Conservation (phyloP, 2,888 invertebrate genomes). For the Lepidonotus clava region DNA sequence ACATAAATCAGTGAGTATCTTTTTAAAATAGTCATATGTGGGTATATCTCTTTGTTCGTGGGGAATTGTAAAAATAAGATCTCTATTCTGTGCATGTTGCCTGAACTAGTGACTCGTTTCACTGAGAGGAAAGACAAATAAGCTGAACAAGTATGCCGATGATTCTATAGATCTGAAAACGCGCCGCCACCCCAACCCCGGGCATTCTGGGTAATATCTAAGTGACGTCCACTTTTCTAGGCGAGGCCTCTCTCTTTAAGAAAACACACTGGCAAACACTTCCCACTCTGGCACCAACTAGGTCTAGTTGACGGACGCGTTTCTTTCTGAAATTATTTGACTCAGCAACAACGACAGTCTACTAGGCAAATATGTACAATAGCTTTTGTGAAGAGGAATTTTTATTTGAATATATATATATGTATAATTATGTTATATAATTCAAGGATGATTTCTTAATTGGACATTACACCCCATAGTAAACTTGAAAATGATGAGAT, state of each 20-base stretch:
- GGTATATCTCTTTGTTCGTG: background rate
- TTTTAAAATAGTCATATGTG: constrained; percentile 2
- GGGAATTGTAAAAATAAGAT: constrained; percentile 26
- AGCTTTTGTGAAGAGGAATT: background rate
- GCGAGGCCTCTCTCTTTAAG: background rate
- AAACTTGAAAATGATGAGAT: too few species aligned
- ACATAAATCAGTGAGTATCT: background rate
- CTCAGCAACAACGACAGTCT: background rate
- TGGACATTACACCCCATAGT: too few species aligned
- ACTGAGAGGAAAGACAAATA: background rate
- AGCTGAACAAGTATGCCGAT: background rate
- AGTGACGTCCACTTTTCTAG: background rate
- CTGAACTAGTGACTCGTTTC: background rate
- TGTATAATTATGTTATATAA: too few species aligned
- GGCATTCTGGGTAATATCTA: background rate
- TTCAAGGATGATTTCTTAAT: too few species aligned
- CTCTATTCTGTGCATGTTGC: constrained; percentile 6
- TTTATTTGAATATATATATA: too few species aligned
- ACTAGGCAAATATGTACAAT: background rate
- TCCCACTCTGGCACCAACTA: background rate
- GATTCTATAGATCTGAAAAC: background rate
- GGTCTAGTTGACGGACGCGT: background rate
- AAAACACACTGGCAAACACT: background rate
- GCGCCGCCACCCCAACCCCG: background rate
- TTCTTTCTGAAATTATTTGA: too few species aligned